phyloP scores from a whole-genome alignment of 2,113 vertebrate species.

The Ciconia maguari region DNA sequence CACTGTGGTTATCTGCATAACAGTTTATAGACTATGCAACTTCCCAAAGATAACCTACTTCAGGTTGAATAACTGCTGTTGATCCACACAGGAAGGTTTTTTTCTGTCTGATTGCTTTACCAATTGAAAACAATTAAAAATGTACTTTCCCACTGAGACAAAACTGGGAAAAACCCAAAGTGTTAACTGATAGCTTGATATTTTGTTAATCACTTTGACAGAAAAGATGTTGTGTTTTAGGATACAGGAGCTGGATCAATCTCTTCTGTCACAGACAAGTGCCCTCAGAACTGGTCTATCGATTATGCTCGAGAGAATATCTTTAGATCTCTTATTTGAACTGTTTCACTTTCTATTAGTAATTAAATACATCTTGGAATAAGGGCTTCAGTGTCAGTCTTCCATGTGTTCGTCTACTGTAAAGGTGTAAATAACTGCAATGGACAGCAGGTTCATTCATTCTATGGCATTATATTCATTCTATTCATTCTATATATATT shows the following conservation, averaged over 20 bases:
- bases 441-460: not conserved
- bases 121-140: not conserved
- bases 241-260: constrained; percentile 19
- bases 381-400: not conserved
- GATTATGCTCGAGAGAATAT: not conserved
- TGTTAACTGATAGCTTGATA: not conserved
- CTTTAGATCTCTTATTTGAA: not conserved
- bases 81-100: not conserved
- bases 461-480: not conserved
- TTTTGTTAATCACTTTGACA: not conserved
- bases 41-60: not conserved
- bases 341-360: not conserved
- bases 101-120: not conserved
- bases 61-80: not conserved
- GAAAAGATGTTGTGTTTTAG: not conserved
- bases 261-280: constrained; percentile 38
- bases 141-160: not conserved
- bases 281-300: constrained; percentile 4
- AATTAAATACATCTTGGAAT: constrained; percentile 2
- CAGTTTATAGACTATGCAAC: not conserved
- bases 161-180: not conserved
- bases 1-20: not conserved
- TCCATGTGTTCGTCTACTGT: not conserved
- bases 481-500: not conserved
- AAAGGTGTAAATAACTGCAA: not conserved